These are phyloP conservation scores for Heliocidaris tuberculata DNA, from an alignment of 35 echinoderm and acorn worm species.

Conservation along the genomic window DNA sequence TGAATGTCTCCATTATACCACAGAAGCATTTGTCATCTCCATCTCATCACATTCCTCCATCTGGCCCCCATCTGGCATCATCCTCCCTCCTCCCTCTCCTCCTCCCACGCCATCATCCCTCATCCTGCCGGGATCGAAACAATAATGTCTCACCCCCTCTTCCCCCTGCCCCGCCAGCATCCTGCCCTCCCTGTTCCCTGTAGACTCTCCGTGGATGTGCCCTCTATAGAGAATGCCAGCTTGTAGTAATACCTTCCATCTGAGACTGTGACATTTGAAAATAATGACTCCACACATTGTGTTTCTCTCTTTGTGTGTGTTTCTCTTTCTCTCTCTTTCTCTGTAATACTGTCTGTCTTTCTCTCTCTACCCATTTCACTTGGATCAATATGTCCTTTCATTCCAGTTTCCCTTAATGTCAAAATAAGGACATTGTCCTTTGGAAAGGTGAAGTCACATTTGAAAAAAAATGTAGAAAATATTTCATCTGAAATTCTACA, in stretches of 20 bases:
- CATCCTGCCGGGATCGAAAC: neutral
- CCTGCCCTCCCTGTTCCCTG: neutral
- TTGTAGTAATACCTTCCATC: neutral
- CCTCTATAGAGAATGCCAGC: neutral
- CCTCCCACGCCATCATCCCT: neutral
- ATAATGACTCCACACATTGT: constrained; percentile 17
- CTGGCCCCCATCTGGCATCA: neutral
- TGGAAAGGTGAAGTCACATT: too few species aligned
- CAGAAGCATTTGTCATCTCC: neutral
- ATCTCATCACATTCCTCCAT: neutral
- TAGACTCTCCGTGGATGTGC: neutral
- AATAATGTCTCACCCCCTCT: constrained; percentile 2
- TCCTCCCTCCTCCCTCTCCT: neutral
- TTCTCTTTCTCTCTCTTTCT: neutral
- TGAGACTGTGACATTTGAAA: neutral
- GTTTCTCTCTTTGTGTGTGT: neutral
- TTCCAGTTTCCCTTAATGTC: neutral
- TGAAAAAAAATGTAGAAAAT: too few species aligned
- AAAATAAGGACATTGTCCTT: neutral
- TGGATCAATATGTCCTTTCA: neutral
- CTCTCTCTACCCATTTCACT: neutral
- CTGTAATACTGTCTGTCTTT: neutral
- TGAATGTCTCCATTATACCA: neutral
- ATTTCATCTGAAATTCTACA: too few species aligned
- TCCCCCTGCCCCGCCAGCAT: neutral